Percentiles rank a stretch among this genome's conserved stretches.
These are phyloP conservation scores for Uropsilus gracilis DNA, from an alignment of 2,113 vertebrate genomes.

Conservation along the genomic window DNA sequence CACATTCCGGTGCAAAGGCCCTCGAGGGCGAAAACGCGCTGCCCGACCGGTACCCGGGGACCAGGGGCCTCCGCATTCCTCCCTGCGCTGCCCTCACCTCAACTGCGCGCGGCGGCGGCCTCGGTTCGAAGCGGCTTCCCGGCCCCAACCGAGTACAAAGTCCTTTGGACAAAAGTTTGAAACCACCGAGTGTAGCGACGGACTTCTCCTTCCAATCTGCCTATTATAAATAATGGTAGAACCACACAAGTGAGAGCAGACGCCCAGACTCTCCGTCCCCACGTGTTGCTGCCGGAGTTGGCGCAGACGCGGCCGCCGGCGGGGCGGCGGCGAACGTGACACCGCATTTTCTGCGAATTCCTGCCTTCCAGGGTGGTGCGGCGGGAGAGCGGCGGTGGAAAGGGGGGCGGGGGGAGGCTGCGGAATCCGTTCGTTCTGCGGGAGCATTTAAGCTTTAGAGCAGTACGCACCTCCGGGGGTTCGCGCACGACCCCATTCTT, in stretches of 20 bases:
- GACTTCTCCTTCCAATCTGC: not conserved
- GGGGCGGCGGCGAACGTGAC: slow-evolving; percentile 53
- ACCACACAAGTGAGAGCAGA: not conserved
- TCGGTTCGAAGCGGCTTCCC: not conserved
- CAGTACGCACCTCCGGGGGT: not conserved
- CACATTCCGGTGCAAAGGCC: not conserved
- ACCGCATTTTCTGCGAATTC: slow-evolving; percentile 61
- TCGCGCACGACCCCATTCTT: not conserved
- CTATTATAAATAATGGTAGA: not conserved
- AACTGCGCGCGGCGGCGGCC: not conserved
- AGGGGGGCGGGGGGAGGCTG: not conserved
- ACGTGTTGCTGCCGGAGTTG: not conserved
- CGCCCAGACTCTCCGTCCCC: not conserved
- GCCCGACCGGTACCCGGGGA: not conserved
- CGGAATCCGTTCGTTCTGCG: not conserved
- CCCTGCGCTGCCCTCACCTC: not conserved
- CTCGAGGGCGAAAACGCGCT: not conserved
- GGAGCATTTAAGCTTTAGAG: not conserved
- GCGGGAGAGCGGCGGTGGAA: not conserved
- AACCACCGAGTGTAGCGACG: not conserved
- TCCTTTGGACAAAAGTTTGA: slow-evolving; percentile 42
- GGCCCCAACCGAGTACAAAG: not conserved
- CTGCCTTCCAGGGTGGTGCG: not conserved
- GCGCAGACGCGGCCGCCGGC: slow-evolving; percentile 36
- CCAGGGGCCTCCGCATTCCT: not conserved